Conservation (phyloP, 2,113 vertebrate species). For the Mirounga angustirostris region DNA sequence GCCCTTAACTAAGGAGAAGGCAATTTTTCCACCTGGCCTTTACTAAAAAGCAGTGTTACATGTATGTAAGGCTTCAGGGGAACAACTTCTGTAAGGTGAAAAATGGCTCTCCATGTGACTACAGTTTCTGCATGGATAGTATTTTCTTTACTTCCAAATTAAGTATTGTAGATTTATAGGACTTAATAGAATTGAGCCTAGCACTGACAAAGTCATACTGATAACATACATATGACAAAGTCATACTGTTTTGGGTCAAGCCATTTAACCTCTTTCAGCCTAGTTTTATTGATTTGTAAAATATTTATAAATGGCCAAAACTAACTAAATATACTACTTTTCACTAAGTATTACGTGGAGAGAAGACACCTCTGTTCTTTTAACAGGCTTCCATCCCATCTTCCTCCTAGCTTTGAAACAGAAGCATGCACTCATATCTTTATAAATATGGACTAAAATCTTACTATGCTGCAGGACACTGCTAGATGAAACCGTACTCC, state of each 20-base stretch:
- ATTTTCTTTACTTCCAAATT: slow-evolving; percentile 41
- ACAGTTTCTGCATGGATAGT: background rate
- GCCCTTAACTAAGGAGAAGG: background rate
- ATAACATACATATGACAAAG: background rate
- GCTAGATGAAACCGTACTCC: background rate
- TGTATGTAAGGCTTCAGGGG: background rate
- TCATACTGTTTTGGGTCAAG: background rate
- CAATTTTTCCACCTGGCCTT: slow-evolving; percentile 34
- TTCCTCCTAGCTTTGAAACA: slow-evolving; percentile 46
- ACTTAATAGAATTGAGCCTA: slow-evolving; percentile 35
- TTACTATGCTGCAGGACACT: background rate
- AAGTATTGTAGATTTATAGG: background rate
- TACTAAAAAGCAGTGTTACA: background rate
- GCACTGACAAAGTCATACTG: background rate
- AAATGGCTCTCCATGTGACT: background rate
- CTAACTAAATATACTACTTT: slow-evolving; percentile 27
- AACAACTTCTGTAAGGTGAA: background rate
- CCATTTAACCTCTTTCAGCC: background rate
- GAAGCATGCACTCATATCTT: background rate
- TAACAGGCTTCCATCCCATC: background rate
- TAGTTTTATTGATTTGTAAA: slow-evolving; percentile 48
- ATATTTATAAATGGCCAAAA: slow-evolving; percentile 50
- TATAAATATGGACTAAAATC: background rate
- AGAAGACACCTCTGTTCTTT: background rate
- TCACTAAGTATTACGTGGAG: background rate